These are phyloP conservation scores for Bubo bubo DNA, from an alignment of 2,113 vertebrate species.

Conservation along the genomic window DNA sequence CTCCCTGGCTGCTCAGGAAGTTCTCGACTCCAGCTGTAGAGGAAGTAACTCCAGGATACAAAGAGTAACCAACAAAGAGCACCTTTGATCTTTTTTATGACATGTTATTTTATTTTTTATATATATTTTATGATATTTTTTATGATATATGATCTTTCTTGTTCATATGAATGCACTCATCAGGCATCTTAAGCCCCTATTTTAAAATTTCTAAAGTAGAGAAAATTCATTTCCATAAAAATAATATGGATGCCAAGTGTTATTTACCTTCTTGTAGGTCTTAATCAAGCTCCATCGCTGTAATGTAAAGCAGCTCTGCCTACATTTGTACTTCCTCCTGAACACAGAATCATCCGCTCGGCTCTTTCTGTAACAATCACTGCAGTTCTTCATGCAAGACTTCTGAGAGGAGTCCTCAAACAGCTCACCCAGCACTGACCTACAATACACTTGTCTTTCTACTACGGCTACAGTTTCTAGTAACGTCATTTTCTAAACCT, in stretches of 20 bases:
- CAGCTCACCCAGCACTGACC: neutral
- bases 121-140: too few species aligned
- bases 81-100: too few species aligned
- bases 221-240: neutral
- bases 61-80: neutral
- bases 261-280: neutral
- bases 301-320: neutral
- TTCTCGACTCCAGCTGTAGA: neutral
- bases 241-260: neutral
- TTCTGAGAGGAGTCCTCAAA: neutral
- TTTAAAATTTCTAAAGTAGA: neutral
- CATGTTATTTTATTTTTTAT: too few species aligned
- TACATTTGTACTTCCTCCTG: too few species aligned
- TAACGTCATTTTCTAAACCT: neutral
- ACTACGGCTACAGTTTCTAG: fast-evolving
- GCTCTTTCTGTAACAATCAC: neutral
- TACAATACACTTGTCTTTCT: fast-evolving
- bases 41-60: neutral
- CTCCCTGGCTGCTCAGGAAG: neutral
- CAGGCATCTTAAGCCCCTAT: neutral
- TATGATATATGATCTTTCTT: neutral
- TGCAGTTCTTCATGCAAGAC: neutral
- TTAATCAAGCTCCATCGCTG: neutral
- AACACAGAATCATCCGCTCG: neutral
- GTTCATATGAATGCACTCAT: neutral